Evolutionary conservation across 2,888 invertebrate species (phyloP), one percentile per base, ranked within the genome.

Genomic region (Drosophila tanythrix): DNA sequence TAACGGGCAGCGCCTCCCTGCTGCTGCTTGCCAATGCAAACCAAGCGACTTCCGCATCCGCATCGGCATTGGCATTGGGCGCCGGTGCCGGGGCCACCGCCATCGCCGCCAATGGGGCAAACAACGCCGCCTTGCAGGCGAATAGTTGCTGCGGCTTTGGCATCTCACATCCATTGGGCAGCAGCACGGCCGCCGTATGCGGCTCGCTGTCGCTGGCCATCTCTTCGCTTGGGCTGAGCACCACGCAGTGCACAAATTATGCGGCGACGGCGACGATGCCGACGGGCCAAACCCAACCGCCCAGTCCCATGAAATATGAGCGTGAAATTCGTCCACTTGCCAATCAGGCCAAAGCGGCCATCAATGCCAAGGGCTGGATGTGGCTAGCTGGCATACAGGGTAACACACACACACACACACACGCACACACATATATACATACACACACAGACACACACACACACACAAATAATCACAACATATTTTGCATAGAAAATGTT

Each of bases 381-480:
- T 97, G 97, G 95, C 95, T 97, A 62, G 96, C 97, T 27, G 97
- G 97, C 43, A 95, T 97, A 67, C 95, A 96, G 74, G 97, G 92
- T 91, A 77, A 75, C 61, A 50, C n/a, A 40, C 29, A 65, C 25
- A 36, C 25, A 36, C 7, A 36, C 15, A 13, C 6, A 11, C 6
- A 18, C 11, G 11, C 29, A 2, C 21, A 35, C 5, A 53, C 0
- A 8, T 0, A 40, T 1, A 38, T 1, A 7, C 7, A 29, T 2
- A 31, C 29, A 29, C 1, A 31, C 31, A 33, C 2, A 21, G 2
- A 21, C 21, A 35, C 0, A 33, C 10, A 10, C 31, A 31, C 31
- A 10, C 40, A 11, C 5, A 43, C 11, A 25, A 48, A 25, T 48
- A 48, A 25, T 27, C 21, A n/a, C 27, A 27, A 48, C 27, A 50